A percentile compares a stretch with the other conserved stretches of the same genome.
Evolutionary conservation across 1,140 invertebrate species (phyloP).

Genomic region (Trachelipus rathkii): DNA sequence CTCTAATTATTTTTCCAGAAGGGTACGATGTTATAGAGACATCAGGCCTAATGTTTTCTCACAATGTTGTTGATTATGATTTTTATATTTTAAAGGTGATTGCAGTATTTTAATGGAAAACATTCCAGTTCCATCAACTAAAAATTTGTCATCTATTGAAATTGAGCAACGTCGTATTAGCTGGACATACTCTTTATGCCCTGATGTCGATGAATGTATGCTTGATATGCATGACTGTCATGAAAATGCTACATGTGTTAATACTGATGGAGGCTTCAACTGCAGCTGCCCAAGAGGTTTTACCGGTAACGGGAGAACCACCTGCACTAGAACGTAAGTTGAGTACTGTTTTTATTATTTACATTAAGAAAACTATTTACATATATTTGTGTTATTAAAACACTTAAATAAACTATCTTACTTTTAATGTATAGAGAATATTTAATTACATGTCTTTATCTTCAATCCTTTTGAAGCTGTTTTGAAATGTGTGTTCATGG

Average conservation of each 20-base stretch:
- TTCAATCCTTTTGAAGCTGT: conserved; percentile 56
- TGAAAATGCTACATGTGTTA: conserved; percentile 80
- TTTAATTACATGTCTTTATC: background rate
- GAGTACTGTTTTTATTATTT: background rate
- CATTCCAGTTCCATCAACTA: conserved; percentile 25
- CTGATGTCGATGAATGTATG: conserved; percentile 89
- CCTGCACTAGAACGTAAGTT: conserved; percentile 70
- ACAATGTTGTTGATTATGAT: too few species aligned
- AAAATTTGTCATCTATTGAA: conserved; percentile 47
- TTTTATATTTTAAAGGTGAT: background rate
- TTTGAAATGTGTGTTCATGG: conserved; percentile 85
- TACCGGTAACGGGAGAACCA: conserved; percentile 74
- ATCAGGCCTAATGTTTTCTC: too few species aligned
- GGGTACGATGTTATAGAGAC: too few species aligned
- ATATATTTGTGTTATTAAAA: too few species aligned
- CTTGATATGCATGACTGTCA: conserved; percentile 83
- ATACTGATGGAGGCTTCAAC: conserved; percentile 82
- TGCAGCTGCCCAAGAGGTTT: conserved; percentile 81
- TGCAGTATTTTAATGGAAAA: conserved; percentile 18
- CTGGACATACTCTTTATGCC: conserved; percentile 88
- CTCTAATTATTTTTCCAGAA: too few species aligned
- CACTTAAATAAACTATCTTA: too few species aligned
- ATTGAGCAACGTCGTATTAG: conserved; percentile 45
- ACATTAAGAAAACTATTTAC: background rate
- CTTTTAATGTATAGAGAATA: too few species aligned